phyloP scores from a whole-genome alignment of 2,797 vertebrate genomes.

The Sciurus carolinensis region DNA sequence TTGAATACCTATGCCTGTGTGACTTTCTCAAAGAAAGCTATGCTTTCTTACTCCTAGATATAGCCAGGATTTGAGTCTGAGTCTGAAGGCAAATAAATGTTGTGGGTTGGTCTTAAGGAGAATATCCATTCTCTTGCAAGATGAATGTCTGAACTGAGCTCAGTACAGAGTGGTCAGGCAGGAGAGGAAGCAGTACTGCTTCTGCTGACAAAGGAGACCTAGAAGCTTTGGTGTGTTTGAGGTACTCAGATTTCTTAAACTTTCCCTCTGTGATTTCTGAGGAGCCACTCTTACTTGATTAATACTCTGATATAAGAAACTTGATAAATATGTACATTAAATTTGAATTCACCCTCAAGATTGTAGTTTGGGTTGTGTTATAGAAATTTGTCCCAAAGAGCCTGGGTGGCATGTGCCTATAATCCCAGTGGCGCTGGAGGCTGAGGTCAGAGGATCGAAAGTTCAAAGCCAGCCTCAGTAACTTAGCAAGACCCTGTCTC shows the following conservation, averaged over 20 bases:
- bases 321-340: neutral
- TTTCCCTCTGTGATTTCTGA: neutral
- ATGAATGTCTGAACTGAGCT: neutral
- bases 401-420: neutral
- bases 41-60: neutral
- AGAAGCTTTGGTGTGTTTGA: neutral
- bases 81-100: neutral
- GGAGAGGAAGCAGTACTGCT: neutral
- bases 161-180: neutral
- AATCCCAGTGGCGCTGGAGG: too few relatives aligned
- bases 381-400: neutral
- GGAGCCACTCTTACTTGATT: neutral
- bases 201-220: neutral
- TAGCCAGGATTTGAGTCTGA: neutral
- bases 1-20: neutral
- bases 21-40: neutral
- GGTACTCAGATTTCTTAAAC: neutral
- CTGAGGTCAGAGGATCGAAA: too few relatives aligned
- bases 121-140: neutral
- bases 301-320: neutral
- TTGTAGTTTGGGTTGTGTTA: constrained; percentile 36
- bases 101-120: neutral
- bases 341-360: neutral
- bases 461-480: too few relatives aligned
- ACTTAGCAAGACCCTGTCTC: too few relatives aligned